Conservation (phyloP, 2,888 invertebrate genomes). For the Polydesmus complanatus region DNA sequence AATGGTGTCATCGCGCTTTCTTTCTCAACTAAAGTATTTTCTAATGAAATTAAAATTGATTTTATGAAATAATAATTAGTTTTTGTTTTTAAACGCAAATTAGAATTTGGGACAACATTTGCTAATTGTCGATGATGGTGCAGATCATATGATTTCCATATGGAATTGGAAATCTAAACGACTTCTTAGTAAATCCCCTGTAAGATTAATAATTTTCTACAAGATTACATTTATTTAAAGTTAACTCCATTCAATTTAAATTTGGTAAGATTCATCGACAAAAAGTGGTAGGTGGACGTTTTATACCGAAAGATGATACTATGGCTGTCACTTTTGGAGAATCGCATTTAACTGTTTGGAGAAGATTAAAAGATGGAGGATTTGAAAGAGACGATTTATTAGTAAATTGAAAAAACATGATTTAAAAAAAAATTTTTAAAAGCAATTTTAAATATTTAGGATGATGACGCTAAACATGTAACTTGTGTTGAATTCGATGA, state of each 20-base stretch:
- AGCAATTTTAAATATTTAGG: constrained; percentile 6
- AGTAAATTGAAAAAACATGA: constrained; percentile 13
- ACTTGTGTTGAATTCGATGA: constrained; percentile 80
- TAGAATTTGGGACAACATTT: constrained; percentile 84
- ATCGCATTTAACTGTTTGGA: constrained; percentile 86
- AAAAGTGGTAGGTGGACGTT: constrained; percentile 71
- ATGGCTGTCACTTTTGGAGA: constrained; percentile 80
- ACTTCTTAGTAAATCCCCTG: constrained; percentile 82
- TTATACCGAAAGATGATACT: constrained; percentile 83
- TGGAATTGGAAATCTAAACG: constrained; percentile 95
- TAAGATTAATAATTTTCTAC: constrained; percentile 41
- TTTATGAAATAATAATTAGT: background rate
- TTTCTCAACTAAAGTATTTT: constrained; percentile 55
- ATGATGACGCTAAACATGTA: constrained; percentile 24
- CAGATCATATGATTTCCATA: constrained; percentile 77
- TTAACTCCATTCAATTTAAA: constrained; percentile 4
- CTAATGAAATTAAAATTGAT: background rate
- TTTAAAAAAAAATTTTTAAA: background rate
- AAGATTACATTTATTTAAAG: background rate
- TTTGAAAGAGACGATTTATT: constrained; percentile 79
- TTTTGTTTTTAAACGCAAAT: constrained; percentile 25
- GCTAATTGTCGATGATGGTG: constrained; percentile 71
- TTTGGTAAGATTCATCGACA: constrained; percentile 65
- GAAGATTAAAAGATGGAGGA: constrained; percentile 75
- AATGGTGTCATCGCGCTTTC: constrained; percentile 75